Evolutionary conservation across 2,888 invertebrate genomes (phyloP), one percentile per base, ranked within the genome.

Genomic region (Diarsia mendica): DNA sequence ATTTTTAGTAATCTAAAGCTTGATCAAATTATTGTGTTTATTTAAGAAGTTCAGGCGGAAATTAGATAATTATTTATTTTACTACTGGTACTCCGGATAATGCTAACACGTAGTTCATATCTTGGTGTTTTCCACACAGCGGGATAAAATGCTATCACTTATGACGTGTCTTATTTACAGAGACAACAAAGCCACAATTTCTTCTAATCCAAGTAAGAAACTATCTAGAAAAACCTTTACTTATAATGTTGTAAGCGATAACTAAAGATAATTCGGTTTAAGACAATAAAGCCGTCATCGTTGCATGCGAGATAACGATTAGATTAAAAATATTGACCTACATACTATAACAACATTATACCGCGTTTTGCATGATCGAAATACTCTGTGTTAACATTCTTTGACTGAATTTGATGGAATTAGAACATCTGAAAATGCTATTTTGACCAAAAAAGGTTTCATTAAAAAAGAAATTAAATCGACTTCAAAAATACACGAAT

Each of bases 251-350:
- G 11, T 61, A 6, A 55, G 23, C 10, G 69, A 80, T 75, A 71
- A 23, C 2, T 48, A 10, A 60, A 82, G 49, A 77, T 82, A 61
- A 85, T 65, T 28, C 23, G 55, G 51, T 55, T 60, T 67, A 64
- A 79, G 61, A 66, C 55, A 61, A 64, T 58, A 64, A 33, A 46
- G 3, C 48, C 18, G 48, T 64, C 64, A 73, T 61, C 64, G 49
- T 61, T 77, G 44, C 61, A 75, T 53, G 70, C 33, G 28, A 80
- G 74, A 72, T 83, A 84, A 15, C 58, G 88, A 83, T 87, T 68
- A 79, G 80, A 85, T 78, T 67, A 75, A 71, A 39, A 72, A 23
- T 76, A 70, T 67, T 81, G 87, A 85, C 87, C 88, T 61, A 87
- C 48, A 77, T 88, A 68, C 28, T 13, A 60, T 73, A 60, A 65